phyloP scores from a whole-genome alignment of 92 coral and sea anemone species.

The Muricea muricata region DNA sequence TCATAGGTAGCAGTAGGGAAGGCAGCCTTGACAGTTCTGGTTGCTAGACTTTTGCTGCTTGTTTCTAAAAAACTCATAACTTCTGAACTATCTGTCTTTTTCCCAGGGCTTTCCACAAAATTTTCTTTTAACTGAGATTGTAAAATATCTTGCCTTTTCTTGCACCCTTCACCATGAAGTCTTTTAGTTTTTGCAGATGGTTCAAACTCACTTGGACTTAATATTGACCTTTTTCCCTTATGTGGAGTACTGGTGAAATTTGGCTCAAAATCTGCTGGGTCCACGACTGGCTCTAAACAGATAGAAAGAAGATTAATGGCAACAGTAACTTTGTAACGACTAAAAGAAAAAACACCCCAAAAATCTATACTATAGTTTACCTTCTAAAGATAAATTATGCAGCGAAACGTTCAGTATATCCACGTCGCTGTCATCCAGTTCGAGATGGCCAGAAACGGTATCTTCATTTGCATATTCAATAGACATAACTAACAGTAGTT shows the following conservation, averaged over 20 bases:
- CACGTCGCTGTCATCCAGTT: too few species aligned
- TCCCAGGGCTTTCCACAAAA: slow-evolving; percentile 55
- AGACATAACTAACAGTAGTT: background rate
- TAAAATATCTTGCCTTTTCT: slow-evolving; percentile 17
- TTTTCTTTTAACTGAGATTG: slow-evolving; percentile 4
- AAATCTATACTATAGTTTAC: too few species aligned
- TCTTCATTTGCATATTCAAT: background rate
- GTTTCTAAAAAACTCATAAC: background rate
- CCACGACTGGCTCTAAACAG: background rate
- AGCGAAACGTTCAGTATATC: too few species aligned
- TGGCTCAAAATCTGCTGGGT: background rate
- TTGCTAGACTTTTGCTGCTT: slow-evolving; percentile 45
- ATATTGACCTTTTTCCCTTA: background rate
- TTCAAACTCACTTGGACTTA: background rate
- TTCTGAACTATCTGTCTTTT: background rate
- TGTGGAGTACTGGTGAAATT: background rate
- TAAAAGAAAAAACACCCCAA: background rate
- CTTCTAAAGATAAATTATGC: too few species aligned
- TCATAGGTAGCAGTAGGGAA: slow-evolving; percentile 32
- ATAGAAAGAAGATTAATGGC: background rate
- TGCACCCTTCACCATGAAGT: slow-evolving; percentile 11
- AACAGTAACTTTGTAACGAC: background rate
- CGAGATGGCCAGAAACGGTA: too few species aligned
- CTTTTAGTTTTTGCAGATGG: background rate
- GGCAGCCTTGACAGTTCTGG: slow-evolving; percentile 46